These are phyloP conservation scores for Polypterus bichir DNA, from an alignment of 2,113 vertebrate genomes.

Conservation along the genomic window DNA sequence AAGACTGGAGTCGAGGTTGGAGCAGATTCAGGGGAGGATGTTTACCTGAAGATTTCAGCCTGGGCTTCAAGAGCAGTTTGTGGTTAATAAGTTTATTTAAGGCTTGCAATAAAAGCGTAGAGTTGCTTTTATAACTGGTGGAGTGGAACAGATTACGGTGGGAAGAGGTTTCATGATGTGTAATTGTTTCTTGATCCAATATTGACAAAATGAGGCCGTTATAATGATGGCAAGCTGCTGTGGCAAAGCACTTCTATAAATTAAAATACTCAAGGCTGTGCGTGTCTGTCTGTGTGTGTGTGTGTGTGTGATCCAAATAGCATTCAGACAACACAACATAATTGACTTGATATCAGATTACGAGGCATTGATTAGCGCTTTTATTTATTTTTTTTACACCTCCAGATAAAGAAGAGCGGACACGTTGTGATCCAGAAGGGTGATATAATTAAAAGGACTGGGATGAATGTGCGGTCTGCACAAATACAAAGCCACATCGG, in stretches of 20 bases:
- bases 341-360: constrained; percentile 35
- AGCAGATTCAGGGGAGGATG: too few species aligned
- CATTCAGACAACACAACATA: constrained; percentile 23
- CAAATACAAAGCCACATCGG: too few species aligned
- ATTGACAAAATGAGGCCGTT: constrained; percentile 40
- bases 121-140: constrained; percentile 15
- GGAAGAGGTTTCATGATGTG: constrained; percentile 34
- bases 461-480: too few species aligned
- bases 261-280: constrained; percentile 33
- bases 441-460: constrained; percentile 28
- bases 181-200: constrained; percentile 49
- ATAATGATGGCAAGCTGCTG: constrained; percentile 29
- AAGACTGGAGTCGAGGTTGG: too few species aligned
- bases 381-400: neutral
- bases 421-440: constrained; percentile 22
- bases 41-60: too few species aligned
- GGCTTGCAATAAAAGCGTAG: constrained; percentile 8
- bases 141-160: constrained; percentile 19
- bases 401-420: neutral
- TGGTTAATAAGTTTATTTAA: constrained; percentile 3
- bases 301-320: constrained; percentile 20
- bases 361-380: constrained; percentile 29
- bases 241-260: constrained; percentile 38
- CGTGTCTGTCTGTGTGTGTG: constrained; percentile 19
- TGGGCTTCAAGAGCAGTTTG: too few species aligned